phyloP scores from a whole-genome alignment of 2,113 vertebrate genomes.

The Chionis minor region DNA sequence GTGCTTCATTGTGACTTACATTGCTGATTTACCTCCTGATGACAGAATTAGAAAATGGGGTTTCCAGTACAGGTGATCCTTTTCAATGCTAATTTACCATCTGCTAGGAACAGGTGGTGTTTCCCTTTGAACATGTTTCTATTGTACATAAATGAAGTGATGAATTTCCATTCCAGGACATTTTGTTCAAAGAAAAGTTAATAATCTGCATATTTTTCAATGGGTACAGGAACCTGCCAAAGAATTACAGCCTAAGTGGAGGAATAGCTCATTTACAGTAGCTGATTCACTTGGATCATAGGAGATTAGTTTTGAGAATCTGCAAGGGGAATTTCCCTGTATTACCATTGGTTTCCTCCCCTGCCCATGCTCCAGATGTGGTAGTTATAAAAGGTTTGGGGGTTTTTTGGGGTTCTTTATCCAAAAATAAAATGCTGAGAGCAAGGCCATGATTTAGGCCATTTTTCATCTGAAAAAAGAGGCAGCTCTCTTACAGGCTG shows the following conservation, averaged over 20 bases:
- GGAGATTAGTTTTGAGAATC: background rate
- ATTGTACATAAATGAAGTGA: constrained; percentile 3
- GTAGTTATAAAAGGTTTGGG: background rate
- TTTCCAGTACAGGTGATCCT: constrained; percentile 41
- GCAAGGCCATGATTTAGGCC: background rate
- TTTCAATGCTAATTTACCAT: constrained; percentile 59
- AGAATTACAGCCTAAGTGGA: background rate
- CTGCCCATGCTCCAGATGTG: background rate
- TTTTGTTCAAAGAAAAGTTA: constrained; percentile 40
- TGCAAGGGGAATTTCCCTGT: background rate
- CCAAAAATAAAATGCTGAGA: background rate
- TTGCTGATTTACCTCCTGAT: constrained; percentile 27
- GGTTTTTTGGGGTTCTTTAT: background rate
- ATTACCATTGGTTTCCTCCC: background rate
- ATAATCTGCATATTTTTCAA: constrained; percentile 30
- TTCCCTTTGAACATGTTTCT: constrained; percentile 46
- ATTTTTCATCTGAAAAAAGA: background rate
- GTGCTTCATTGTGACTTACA: background rate
- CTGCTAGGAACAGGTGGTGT: constrained; percentile 61
- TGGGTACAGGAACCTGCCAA: background rate
- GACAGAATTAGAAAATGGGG: background rate
- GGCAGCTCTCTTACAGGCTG: background rate
- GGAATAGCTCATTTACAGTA: background rate
- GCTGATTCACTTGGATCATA: background rate
- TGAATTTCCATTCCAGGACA: constrained; percentile 30